phyloP scores from a whole-genome alignment of 1,140 invertebrate genomes.

The Meteorus sp. region DNA sequence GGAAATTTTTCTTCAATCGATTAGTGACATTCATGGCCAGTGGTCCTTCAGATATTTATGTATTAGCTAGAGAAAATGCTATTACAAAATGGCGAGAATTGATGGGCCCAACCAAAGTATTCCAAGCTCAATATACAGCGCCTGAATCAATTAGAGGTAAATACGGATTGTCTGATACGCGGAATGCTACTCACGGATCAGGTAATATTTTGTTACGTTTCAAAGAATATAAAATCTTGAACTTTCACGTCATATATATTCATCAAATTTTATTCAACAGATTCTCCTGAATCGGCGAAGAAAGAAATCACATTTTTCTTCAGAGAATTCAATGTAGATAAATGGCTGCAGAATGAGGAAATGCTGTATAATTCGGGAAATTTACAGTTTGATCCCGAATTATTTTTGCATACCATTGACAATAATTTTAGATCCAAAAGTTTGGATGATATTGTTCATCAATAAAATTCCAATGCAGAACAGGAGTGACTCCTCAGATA shows the following conservation, averaged over 20 bases:
- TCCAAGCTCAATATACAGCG: slow-evolving; percentile 74
- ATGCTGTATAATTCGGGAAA: slow-evolving; percentile 48
- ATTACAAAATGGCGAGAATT: slow-evolving; percentile 78
- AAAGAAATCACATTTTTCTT: slow-evolving; percentile 84
- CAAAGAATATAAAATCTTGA: neutral
- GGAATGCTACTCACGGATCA: slow-evolving; percentile 90
- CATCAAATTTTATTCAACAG: slow-evolving; percentile 49
- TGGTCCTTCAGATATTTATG: slow-evolving; percentile 77
- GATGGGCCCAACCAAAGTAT: slow-evolving; percentile 88
- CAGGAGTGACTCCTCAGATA: no score
- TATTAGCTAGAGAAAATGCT: slow-evolving; percentile 75
- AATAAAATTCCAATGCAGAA: no score
- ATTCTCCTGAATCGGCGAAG: slow-evolving; percentile 74
- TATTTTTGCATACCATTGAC: slow-evolving; percentile 52
- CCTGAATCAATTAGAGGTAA: slow-evolving; percentile 77
- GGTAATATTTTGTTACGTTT: slow-evolving; percentile 57
- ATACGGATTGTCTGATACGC: slow-evolving; percentile 88
- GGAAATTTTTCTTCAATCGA: slow-evolving; percentile 87
- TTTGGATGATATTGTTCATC: neutral
- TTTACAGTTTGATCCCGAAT: slow-evolving; percentile 47
- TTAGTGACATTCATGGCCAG: slow-evolving; percentile 85
- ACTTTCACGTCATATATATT: neutral
- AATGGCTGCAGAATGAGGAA: slow-evolving; percentile 64
- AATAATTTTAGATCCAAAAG: slow-evolving; percentile 16
- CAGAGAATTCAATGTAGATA: slow-evolving; percentile 69